Percentiles rank a stretch among this genome's conserved stretches.
These are phyloP conservation scores for Dasysyrphus albostriatus DNA, from an alignment of 2,888 invertebrate species.

Conservation along the genomic window DNA sequence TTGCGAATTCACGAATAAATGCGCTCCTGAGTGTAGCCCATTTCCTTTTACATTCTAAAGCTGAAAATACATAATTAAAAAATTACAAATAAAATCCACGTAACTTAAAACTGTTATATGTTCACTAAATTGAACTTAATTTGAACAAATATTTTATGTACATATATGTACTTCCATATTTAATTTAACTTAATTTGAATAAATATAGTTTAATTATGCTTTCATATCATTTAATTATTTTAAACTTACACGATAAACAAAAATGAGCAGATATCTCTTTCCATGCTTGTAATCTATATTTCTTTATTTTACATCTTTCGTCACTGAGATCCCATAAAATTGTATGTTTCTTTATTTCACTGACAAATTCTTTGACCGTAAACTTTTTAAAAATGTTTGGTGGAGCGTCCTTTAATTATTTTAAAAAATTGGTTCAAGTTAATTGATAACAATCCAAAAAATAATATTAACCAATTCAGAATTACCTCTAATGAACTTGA, in stretches of 20 bases:
- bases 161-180: too few species aligned
- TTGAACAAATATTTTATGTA: too few species aligned
- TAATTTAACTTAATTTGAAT: too few species aligned
- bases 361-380: conserved; percentile 16
- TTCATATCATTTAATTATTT: too few species aligned
- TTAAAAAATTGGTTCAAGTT: neutral
- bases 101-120: too few species aligned
- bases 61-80: conserved; percentile 1
- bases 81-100: neutral
- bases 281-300: conserved; percentile 9
- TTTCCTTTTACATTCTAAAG: conserved; percentile 7
- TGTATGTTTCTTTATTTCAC: conserved; percentile 14
- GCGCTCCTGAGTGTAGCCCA: conserved; percentile 14
- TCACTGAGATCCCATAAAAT: conserved; percentile 15
- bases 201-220: too few species aligned
- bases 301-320: neutral
- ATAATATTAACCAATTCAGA: neutral
- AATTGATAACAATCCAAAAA: neutral
- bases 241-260: neutral
- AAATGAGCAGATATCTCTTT: conserved; percentile 9
- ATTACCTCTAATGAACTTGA: conserved; percentile 6
- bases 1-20: conserved; percentile 8
- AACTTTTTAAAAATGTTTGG: neutral
- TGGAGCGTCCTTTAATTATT: neutral
- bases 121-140: too few species aligned